Evolutionary conservation across 2,797 vertebrate genomes (phyloP).

Genomic region (Mormyrops attenuatus): DNA sequence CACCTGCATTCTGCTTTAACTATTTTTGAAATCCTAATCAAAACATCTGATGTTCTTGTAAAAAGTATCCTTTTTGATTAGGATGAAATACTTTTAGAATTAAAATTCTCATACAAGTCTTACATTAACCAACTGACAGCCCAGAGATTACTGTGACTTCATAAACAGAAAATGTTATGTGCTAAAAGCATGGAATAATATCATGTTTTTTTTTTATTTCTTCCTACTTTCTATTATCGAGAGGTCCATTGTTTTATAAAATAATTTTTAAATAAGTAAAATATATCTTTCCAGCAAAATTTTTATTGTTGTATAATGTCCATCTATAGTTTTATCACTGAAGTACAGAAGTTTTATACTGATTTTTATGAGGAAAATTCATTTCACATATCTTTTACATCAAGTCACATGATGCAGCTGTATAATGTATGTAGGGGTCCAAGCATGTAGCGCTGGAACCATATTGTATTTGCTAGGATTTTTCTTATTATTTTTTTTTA

Average conservation of each 20-base stretch:
- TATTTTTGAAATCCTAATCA: background rate
- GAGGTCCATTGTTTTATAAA: too few relatives aligned
- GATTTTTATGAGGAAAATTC: background rate
- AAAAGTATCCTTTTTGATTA: background rate
- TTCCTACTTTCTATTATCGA: too few relatives aligned
- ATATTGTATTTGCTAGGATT: background rate
- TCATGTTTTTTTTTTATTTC: too few relatives aligned
- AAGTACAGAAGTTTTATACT: background rate
- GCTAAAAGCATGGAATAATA: too few relatives aligned
- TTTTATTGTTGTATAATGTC: background rate
- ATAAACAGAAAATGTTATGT: too few relatives aligned
- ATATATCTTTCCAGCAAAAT: background rate
- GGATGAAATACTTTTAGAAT: too few relatives aligned
- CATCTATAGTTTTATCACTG: background rate
- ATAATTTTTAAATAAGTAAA: too few relatives aligned
- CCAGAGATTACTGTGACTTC: too few relatives aligned
- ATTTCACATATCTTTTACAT: background rate
- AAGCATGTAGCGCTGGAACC: background rate
- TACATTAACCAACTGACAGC: too few relatives aligned
- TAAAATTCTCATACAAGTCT: too few relatives aligned
- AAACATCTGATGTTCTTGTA: background rate
- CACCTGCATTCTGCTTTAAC: background rate
- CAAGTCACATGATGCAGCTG: background rate
- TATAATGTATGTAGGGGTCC: background rate
- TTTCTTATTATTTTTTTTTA: background rate